phyloP scores from a whole-genome alignment of 2,888 invertebrate genomes.

The Aspidiotus destructor region DNA sequence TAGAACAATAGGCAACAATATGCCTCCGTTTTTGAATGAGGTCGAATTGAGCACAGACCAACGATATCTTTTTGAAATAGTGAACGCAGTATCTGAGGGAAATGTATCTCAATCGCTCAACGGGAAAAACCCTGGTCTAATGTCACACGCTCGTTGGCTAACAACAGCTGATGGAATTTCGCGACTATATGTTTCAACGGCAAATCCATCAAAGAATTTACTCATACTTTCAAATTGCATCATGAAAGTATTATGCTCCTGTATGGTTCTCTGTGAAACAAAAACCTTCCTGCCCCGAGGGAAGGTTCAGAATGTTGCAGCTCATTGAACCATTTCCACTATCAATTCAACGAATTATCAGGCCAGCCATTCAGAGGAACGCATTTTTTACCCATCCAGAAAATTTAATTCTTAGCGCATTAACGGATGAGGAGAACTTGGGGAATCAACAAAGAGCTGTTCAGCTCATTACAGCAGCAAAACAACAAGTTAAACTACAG shows the following conservation, averaged over 20 bases:
- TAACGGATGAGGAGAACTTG: background rate
- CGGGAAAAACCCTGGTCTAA: slow-evolving; percentile 35
- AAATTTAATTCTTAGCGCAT: background rate
- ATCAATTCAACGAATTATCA: background rate
- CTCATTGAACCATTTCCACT: background rate
- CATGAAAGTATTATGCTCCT: slow-evolving; percentile 36
- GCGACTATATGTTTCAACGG: slow-evolving; percentile 35
- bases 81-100: slow-evolving; percentile 33
- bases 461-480: too few species aligned
- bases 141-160: slow-evolving; percentile 36
- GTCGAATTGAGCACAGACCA: slow-evolving; percentile 36
- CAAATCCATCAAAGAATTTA: slow-evolving; percentile 33
- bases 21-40: slow-evolving; percentile 10
- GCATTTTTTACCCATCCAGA: background rate
- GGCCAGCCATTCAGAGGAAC: background rate
- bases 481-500: too few species aligned
- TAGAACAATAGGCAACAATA: slow-evolving; percentile 16
- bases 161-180: slow-evolving; percentile 37
- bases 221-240: slow-evolving; percentile 32
- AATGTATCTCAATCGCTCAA: slow-evolving; percentile 20
- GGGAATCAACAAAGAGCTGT: too few species aligned
- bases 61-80: slow-evolving; percentile 35
- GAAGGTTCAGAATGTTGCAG: background rate
- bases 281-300: background rate
- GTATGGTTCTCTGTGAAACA: slow-evolving; percentile 36